Conservation (phyloP, 2,113 vertebrate genomes). For the Apaloderma vittatum region DNA sequence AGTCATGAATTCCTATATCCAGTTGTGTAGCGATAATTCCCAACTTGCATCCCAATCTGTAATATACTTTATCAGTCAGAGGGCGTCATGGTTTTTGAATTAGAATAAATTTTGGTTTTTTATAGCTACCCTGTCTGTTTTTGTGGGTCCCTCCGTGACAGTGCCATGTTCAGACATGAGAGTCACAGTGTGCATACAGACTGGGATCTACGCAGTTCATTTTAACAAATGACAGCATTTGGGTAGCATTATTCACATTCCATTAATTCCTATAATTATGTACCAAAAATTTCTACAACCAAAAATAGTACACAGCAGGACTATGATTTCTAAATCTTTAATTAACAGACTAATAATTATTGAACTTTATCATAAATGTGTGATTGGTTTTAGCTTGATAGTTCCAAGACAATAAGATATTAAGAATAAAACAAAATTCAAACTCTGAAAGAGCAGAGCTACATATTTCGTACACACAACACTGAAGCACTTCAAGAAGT, state of each 20-base stretch:
- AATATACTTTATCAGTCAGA: too few species aligned
- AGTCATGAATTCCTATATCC: too few species aligned
- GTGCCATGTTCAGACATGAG: background rate
- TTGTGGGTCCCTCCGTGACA: too few species aligned
- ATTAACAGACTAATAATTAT: background rate
- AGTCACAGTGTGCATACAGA: background rate
- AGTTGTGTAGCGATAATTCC: too few species aligned
- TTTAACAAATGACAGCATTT: background rate
- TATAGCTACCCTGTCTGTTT: too few species aligned
- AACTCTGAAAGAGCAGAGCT: background rate
- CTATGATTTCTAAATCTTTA: background rate
- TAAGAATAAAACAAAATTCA: background rate
- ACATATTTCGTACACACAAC: background rate
- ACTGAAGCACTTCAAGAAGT: background rate
- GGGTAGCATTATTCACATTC: background rate
- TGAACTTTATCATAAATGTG: background rate
- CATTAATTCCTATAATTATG: background rate
- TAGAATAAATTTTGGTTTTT: too few species aligned
- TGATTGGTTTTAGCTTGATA: background rate
- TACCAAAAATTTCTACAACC: background rate
- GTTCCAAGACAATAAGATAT: background rate
- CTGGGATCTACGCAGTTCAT: background rate
- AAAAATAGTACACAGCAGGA: background rate
- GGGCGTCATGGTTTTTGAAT: too few species aligned
- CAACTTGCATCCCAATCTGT: too few species aligned